Base-by-base conservation (phyloP, 2,113 vertebrate genomes). In the Quiscalus mexicanus region DNA sequence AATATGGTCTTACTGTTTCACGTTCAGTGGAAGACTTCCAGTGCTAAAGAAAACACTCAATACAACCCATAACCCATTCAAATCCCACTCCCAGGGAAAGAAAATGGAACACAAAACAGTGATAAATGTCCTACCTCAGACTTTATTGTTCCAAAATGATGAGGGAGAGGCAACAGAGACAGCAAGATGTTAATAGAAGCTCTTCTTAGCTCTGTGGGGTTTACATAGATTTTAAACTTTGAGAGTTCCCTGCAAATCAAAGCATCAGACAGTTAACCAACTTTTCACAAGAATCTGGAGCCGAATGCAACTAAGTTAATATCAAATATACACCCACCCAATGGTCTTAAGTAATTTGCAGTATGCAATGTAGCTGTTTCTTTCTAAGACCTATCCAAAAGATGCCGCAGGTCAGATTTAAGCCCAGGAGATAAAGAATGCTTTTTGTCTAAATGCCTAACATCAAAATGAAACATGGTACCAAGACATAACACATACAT, bases 221-320 rank as follows among this genome's bases (percentile, higher is more conserved):
- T 99, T 97, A 99, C 98, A 97, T 99, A 99, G 78, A 98, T 98
- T 98, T 99, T 99, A 98, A 99, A 99, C 97, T 99, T 99, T 78
- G 98, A 99, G 84, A 99, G 98, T 86, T 99, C 99, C 97, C 99
- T 99, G 98, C 45, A 94, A 96, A 81, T 94, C 60, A 97, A 95
- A 96, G 83, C 35, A 87, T 75, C 50, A 62, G 7, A 85, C 35
- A 73, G 47, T 96, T 91, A 95, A 93, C 73, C 33, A 91, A 59
- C 52, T 68, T 92, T n/a, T 45, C 49, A 87, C 30, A 75, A 59
- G 60, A 75, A 47, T 35, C 12, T 73, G 44, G 15, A 88, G 80
- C 27, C 4, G 10, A 87, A 65, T 3, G 9, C 52, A 80, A 58
- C 33, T 53, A 81, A 56, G 6, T 44, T 78, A 42, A 56, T 68